Evolutionary conservation across 2,797 vertebrate genomes (phyloP).

Genomic region (Perodicticus potto): DNA sequence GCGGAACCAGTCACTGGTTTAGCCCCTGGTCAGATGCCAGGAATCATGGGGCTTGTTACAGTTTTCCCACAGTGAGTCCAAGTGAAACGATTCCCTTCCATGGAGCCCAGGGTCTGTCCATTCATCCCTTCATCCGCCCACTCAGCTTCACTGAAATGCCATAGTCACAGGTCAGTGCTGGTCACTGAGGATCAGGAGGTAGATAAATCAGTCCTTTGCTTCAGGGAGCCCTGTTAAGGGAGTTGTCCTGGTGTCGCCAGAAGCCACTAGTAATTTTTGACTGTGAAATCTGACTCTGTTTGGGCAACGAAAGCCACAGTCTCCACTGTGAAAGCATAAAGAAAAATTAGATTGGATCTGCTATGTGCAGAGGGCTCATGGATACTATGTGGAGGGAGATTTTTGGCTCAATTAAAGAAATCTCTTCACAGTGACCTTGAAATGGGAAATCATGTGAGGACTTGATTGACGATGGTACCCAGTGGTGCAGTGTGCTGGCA

Average conservation of each 20-base stretch:
- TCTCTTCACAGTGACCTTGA: background rate
- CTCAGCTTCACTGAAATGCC: background rate
- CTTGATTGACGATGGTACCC: background rate
- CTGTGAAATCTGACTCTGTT: background rate
- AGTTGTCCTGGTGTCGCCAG: background rate
- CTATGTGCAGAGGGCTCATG: accelerated
- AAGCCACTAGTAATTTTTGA: background rate
- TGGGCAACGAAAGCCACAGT: no score
- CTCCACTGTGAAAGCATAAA: background rate
- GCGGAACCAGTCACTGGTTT: background rate
- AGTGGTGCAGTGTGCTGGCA: accelerated
- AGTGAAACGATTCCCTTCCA: accelerated
- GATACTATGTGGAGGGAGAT: accelerated
- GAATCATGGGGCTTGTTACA: background rate
- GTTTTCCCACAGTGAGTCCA: background rate
- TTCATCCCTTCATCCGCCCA: accelerated
- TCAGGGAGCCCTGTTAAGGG: background rate
- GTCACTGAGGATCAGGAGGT: accelerated
- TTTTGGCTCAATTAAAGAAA: background rate
- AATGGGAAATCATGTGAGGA: background rate
- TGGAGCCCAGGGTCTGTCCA: accelerated
- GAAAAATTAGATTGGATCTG: accelerated
- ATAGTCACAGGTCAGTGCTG: accelerated
- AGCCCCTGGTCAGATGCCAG: background rate
- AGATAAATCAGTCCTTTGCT: background rate